Base-by-base conservation (phyloP, 2,888 invertebrate species). In the Phortica magna region DNA sequence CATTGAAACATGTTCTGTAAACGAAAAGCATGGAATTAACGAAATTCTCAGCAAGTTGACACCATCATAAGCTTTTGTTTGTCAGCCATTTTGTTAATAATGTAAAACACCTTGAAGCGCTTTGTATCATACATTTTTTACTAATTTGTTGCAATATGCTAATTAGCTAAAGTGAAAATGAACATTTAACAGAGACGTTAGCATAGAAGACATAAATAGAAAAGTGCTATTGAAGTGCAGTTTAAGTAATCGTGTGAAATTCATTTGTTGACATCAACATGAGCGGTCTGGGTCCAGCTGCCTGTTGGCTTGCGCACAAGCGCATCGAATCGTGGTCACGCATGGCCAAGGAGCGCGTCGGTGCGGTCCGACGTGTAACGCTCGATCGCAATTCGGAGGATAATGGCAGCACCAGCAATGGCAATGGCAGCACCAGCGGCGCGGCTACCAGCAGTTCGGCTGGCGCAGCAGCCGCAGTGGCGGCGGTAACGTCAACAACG, bases 221-320 rank as follows among this genome's bases (percentile, higher is more conserved):
- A 31, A 31, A 31, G 14, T 55, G 55, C 5, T 55, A 14, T 3
- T 55, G n/a, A 17, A 55, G 14, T 14, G 17, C 10, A 55, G 55
- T 9, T 55, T 17, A 55, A 55, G 17, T 14, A 53, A 53, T 10
- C 3, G 53, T 17, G n/a, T 59, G 57, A 59, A 59, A 59, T 12
- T n/a, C 10, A n/a, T 17, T 10, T 9, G 19, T 17, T n/a, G 57
- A 3, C 17, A 59, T 59, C 17, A 82, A 76, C 77, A 94, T 94
- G 94, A 94, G 94, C 91, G 95, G 95, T 76, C 92, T 95, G 85
- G 95, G 95, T 83, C 95, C 95, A 76, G 94, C 95, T 17, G 94
- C 95, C 78, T 95, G 95, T 84, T 96, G 95, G 95, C 94, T 95
- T 79, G 95, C 95, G 41, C 95, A 96, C 91, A 95, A 95, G 90